Base-by-base conservation (phyloP, 2,797 vertebrate species). In the Knipowitschia caucasica region DNA sequence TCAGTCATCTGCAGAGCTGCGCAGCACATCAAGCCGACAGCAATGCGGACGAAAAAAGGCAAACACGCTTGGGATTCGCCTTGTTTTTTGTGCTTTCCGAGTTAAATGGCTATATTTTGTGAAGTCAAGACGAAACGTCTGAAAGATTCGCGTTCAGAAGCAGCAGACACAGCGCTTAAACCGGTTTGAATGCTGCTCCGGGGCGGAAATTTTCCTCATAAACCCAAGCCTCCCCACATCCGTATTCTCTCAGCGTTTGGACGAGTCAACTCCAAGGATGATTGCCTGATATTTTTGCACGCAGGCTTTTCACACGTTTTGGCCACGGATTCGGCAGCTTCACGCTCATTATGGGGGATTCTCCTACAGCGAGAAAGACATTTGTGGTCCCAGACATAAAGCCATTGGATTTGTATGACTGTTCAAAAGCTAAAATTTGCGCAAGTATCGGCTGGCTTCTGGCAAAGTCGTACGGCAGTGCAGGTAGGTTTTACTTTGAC, bases 361-460 rank as follows among this genome's bases (percentile, higher is more conserved):
- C 88, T 10, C 85, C 84, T 71, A 88, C 89, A 47, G 88, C 85
- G 88, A 92, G 87, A 86, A 94, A 91, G 89, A 93, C 92, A 76
- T 94, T 92, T 75, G 89, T 92, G 74, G 91, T 94, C 67, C 92
- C 94, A 72, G 94, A 95, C 85, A 89, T 95, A 72, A 94, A 92
- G 81, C 91, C 93, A 34, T 77, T 92, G 90, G 94, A 96, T 83
- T 88, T 93, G 80, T 96, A 94, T 73, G 94, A 96, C 69, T 87
- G 85, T 59, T 85, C 86, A 45, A 89, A 91, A 81, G 94, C 93
- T 61, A 93, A 92, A 88, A 93, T 94, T 75, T 93, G 93, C 77
- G 92, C 93, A 79, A 94, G 93, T 87, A 84, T 96, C 77, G 91
- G 92, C 30, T 96, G 94, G 94, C 86, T 95, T 29, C 69, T 96